These are phyloP conservation scores for Mycetomoellerius zeteki DNA, from an alignment of 1,140 invertebrate genomes.

Conservation along the genomic window DNA sequence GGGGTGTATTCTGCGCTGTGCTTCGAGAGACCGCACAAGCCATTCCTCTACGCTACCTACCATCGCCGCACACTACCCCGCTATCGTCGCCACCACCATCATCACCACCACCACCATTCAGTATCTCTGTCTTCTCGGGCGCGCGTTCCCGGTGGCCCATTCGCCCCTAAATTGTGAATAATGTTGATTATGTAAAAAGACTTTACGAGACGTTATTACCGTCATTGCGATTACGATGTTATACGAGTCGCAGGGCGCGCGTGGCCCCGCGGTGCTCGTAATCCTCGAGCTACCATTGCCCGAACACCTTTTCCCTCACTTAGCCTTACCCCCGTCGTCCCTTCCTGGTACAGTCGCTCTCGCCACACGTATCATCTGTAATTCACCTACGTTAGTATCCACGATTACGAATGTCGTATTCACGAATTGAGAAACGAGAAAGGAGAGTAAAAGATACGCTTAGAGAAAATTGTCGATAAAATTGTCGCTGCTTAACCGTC, in stretches of 20 bases:
- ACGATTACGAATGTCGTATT: slow-evolving; percentile 40
- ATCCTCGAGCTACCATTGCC: slow-evolving; percentile 48
- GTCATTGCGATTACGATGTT: slow-evolving; percentile 80
- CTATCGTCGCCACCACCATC: not conserved
- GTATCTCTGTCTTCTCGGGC: slow-evolving; percentile 29
- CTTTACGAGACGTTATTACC: slow-evolving; percentile 80
- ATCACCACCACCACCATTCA: slow-evolving; percentile 26
- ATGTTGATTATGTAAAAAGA: slow-evolving; percentile 81
- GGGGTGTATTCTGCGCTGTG: slow-evolving; percentile 47
- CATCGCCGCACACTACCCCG: not conserved
- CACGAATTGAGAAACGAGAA: slow-evolving; percentile 11
- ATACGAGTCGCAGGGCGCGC: slow-evolving; percentile 73
- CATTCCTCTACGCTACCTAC: slow-evolving; percentile 64
- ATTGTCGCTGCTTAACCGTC: not conserved
- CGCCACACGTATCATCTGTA: slow-evolving; percentile 35
- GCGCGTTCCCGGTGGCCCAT: slow-evolving; percentile 68
- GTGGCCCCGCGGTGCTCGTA: slow-evolving; percentile 76
- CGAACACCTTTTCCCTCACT: slow-evolving; percentile 41
- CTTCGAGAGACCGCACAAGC: slow-evolving; percentile 65
- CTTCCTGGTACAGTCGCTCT: not conserved
- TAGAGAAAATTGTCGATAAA: slow-evolving; percentile 41
- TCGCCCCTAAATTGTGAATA: slow-evolving; percentile 78
- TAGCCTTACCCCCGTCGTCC: not conserved
- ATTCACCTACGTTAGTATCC: slow-evolving; percentile 43
- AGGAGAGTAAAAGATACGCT: not conserved